Percentiles rank a stretch among this genome's conserved stretches.
These are phyloP conservation scores for Lethocerus indicus DNA, from an alignment of 1,140 invertebrate genomes.

Conservation along the genomic window DNA sequence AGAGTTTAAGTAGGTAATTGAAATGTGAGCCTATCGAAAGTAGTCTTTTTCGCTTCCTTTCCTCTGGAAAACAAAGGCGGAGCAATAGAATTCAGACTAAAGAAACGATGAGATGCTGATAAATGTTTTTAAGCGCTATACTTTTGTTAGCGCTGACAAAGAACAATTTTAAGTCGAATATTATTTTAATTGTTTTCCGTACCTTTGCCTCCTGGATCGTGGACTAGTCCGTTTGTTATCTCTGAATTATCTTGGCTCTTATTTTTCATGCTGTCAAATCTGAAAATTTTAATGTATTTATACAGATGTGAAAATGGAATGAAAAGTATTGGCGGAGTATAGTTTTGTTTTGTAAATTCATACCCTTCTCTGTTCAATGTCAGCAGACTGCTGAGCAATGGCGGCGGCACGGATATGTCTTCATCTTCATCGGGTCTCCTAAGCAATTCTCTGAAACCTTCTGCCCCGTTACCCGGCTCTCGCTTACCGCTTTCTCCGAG, in stretches of 20 bases:
- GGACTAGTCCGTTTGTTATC: slow-evolving; percentile 9
- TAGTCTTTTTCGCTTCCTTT: no score
- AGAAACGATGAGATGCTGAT: no score
- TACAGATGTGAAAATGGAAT: no score
- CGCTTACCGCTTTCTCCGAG: slow-evolving; percentile 31
- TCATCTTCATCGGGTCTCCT: slow-evolving; percentile 18
- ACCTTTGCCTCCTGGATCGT: slow-evolving; percentile 17
- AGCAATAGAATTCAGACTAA: no score
- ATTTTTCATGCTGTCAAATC: slow-evolving; percentile 13
- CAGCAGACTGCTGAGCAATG: slow-evolving; percentile 22
- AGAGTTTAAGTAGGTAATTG: no score
- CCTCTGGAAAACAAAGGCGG: no score
- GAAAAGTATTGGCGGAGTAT: neutral
- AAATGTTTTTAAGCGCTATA: no score
- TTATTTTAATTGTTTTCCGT: no score
- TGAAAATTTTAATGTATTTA: slow-evolving; percentile 4
- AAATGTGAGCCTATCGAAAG: no score
- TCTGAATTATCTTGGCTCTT: slow-evolving; percentile 7
- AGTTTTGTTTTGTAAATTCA: neutral
- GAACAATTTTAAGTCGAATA: no score
- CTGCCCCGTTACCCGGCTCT: slow-evolving; percentile 46
- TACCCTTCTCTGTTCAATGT: slow-evolving; percentile 19
- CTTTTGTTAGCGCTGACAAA: no score
- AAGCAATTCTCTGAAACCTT: slow-evolving; percentile 15
- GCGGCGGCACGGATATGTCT: slow-evolving; percentile 24